Base-by-base conservation (phyloP, 2,797 vertebrate species). In the Cottoperca gobio region DNA sequence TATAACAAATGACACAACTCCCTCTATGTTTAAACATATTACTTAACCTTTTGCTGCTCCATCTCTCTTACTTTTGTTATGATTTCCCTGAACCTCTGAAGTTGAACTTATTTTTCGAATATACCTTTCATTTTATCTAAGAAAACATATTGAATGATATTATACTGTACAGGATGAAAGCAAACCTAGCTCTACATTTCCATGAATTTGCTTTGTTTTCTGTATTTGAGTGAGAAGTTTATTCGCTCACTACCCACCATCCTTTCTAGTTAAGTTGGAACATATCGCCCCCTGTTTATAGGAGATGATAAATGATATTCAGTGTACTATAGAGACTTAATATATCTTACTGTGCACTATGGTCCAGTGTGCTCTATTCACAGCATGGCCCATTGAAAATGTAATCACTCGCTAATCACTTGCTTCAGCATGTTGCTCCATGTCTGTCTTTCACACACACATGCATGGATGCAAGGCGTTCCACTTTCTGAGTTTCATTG, bases 321-420 rank as follows among this genome's bases (percentile, higher is more conserved):
- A 62, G 5, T 70, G 50, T 60, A 24, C 77, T 70, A 46, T 24
- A 66, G 63, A 43, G 79, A 73, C 33, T 73, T 74, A 46, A 79
- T 77, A 71, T 64, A 75, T 76, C 53, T 79, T 78, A 65, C 37
- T 3, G 21, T 57, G 66, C 54, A 62, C 77, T 55, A 69, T 39
- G 76, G 70, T 80, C 74, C 65, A 67, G n/a, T 68, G 62, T 84
- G 58, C 55, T 80, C 69, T 69, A 64, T 58, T 79, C 80, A 87
- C 79, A 81, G 48, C 84, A 86, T 57, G 89, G 77, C 85, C 89
- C 86, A 89, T 84, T 92, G 77, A 86, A 75, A 86, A 85, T 81
- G 78, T 88, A 92, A 93, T 91, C 84, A 85, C 48, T 86, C n/a
- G 54, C 64, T 84, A 85, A 92, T 92, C 86, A 86, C 79, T 77